Base-by-base conservation (phyloP, 1,140 invertebrate species). In the Macrotrachela quadricornifera region DNA sequence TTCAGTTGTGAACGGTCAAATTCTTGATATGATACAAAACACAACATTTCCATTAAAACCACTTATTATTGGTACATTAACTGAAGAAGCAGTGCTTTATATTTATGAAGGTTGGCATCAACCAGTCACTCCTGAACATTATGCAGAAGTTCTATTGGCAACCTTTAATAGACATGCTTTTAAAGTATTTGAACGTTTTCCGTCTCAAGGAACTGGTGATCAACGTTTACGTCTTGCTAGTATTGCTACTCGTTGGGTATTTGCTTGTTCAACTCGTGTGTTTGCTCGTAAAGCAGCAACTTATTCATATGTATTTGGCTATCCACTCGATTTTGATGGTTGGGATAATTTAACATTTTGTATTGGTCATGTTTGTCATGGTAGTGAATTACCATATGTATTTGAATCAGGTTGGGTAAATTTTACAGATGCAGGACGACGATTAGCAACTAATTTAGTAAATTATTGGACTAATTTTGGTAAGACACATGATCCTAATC, bases 391-490 rank as follows among this genome's bases (percentile, higher is more conserved):
- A 30, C 53, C 53, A 8, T 54, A 54, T 39, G 44, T 40, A 3
- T 54, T 54, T 16, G 51, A 53, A 36, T 42, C 46, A 3, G n/a
- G 16, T 4, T 30, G 46, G 13, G n/a, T 15, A 12, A 16, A 40
- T n/a, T 53, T 53, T 43, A 53, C 51, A 13, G 21, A n/a, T 36
- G 40, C 40, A 42, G 63, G 64, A 43, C 16, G 50, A 14, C 16
- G 40, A 14, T 43, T 66, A 4, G 58, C 61, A n/a, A 45, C 54
- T n/a, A 42, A 48, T 11, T 49, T 64, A 48, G 56, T 62, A 10
- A 50, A 16, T 6, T 65, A 63, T 51, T 66, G 60, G 60, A 57
- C 60, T 30, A 66, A 66, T 50, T 66, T 66, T 59, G 64, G 62
- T 10, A 59, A 60, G 45, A 56, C 17, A 36, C 6, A 14, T 10